Base-by-base conservation (phyloP, 2,888 invertebrate genomes). In the Sericinus montela region DNA sequence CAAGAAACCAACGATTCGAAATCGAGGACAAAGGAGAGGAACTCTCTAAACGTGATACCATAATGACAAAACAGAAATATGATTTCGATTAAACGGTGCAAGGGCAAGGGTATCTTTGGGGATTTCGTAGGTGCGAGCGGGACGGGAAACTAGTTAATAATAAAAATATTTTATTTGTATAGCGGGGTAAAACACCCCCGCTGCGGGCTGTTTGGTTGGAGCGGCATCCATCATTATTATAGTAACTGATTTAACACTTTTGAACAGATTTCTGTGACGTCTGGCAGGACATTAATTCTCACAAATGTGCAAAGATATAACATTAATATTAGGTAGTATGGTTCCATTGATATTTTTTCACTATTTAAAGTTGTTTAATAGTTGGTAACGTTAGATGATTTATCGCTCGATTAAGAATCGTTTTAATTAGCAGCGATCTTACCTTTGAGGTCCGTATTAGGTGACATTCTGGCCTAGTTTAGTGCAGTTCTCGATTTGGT, bases 21-120 rank as follows among this genome's bases (percentile, higher is more conserved):
- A 78, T 72, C 65, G 69, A 72, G 80, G 74, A 87, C 87, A 88
- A 88, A 83, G 70, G 86, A 84, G 79, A 82, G 81, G 84, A 83
- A 83, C 83, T 82, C 71, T 69, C 74, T 80, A 74, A 86, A 88
- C 76, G 83, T 72, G 86, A 86, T 85, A 83, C 84, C 74, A 86
- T 87, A 88, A 88, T 88, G 87, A 88, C 88, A 86, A 87, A 86
- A 87, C 85, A 87, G 87, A 88, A 88, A 88, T 87, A 86, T 87
- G 80, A 86, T 88, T 86, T 86, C 87, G 88, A 88, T 87, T 85
- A 84, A 84, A 84, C 67, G 60, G 82, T 72, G 77, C 55, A 77
- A 86, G 69, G 60, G 76, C 66, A 75, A 77, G 63, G 65, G 67
- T 54, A 53, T 55, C 62, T 76, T 79, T 64, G 60, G 68, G 56